These are phyloP conservation scores for Idaea straminata DNA, from an alignment of 2,888 invertebrate genomes.

Conservation along the genomic window DNA sequence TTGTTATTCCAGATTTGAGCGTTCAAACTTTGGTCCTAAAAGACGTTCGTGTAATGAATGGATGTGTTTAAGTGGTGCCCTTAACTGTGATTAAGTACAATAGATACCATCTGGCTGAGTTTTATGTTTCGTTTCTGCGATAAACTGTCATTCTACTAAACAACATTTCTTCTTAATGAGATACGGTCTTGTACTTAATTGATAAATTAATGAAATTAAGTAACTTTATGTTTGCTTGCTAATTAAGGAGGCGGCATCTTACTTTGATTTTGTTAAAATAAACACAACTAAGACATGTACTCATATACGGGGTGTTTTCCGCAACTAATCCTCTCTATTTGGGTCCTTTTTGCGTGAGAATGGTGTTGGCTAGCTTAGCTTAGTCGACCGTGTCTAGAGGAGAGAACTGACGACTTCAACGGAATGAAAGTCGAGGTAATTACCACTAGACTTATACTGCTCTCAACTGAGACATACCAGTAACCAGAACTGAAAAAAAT, in stretches of 20 bases:
- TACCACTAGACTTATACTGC: no score
- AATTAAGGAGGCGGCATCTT: neutral
- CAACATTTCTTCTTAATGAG: neutral
- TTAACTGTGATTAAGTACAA: slow-evolving; percentile 5
- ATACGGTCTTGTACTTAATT: neutral
- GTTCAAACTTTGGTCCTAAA: slow-evolving; percentile 15
- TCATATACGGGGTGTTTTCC: no score
- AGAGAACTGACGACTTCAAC: no score
- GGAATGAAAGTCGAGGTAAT: no score
- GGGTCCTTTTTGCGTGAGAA: no score
- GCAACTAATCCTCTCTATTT: no score
- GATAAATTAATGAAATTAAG: neutral
- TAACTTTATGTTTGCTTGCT: neutral
- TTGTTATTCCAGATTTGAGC: neutral
- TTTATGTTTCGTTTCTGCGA: neutral
- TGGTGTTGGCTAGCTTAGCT: no score
- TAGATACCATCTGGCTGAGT: neutral
- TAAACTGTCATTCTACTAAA: neutral
- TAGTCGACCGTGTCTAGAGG: no score
- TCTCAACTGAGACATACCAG: no score
- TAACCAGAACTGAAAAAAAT: neutral
- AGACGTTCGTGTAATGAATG: slow-evolving; percentile 24
- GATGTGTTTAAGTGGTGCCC: slow-evolving; percentile 23
- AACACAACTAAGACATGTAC: no score
- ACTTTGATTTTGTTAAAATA: no score